These are phyloP conservation scores for Podarcis cretensis DNA, from an alignment of 2,113 vertebrate species.

Conservation along the genomic window DNA sequence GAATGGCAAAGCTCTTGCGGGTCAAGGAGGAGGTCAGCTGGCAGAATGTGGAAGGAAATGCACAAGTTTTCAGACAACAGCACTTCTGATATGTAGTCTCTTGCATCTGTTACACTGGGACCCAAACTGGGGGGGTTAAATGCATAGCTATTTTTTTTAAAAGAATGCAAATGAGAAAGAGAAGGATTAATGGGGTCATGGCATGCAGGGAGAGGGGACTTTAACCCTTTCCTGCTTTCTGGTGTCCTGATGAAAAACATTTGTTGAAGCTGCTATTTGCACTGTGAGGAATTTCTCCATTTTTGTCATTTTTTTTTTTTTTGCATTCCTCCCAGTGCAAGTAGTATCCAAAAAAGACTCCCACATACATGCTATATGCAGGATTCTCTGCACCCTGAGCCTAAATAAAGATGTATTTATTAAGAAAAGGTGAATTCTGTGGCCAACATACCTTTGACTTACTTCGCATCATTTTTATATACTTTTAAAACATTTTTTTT, in stretches of 20 bases:
- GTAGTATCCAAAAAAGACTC: background rate
- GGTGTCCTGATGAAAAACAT: background rate
- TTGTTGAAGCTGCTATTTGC: background rate
- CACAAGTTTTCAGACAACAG: background rate
- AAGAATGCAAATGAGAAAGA: background rate
- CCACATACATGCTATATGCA: slow-evolving; percentile 15
- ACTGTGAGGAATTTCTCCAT: background rate
- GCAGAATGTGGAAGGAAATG: slow-evolving; percentile 38
- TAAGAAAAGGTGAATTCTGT: background rate
- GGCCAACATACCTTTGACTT: background rate
- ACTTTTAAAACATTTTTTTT: background rate
- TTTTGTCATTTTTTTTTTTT: background rate
- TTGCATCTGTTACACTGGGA: background rate
- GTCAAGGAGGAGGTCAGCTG: slow-evolving; percentile 54
- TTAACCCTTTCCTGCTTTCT: background rate
- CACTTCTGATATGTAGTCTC: background rate
- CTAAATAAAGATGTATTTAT: background rate
- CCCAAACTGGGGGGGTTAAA: background rate
- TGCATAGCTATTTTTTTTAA: background rate
- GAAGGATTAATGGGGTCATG: background rate
- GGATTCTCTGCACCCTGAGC: background rate
- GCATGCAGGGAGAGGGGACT: background rate
- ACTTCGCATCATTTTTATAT: background rate
- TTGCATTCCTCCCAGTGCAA: background rate
- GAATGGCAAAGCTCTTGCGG: slow-evolving; percentile 5